These are phyloP conservation scores for Amphimallon solstitiale DNA, from an alignment of 2,888 invertebrate species.

Conservation along the genomic window DNA sequence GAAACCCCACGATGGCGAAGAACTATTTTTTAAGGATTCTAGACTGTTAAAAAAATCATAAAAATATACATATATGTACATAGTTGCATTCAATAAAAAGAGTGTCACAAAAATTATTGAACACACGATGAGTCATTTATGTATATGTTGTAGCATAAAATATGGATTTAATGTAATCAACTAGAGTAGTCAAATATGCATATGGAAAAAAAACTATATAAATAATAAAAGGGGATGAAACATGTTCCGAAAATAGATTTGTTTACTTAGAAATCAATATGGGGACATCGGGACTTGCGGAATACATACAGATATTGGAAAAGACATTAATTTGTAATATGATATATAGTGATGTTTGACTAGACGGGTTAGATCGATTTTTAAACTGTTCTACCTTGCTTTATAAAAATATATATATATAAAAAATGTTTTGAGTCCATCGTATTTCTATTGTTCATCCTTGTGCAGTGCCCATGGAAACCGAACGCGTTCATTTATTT, in stretches of 20 bases:
- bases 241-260: conserved; percentile 22
- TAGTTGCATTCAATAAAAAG: not conserved
- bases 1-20: conserved; percentile 53
- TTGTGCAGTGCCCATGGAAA: too few relatives aligned
- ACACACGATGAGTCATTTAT: too few relatives aligned
- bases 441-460: too few relatives aligned
- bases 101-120: too few relatives aligned
- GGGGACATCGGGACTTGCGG: conserved; percentile 12
- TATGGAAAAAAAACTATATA: conserved; percentile 6
- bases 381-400: conserved; percentile 7
- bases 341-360: conserved; percentile 19
- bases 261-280: conserved; percentile 30
- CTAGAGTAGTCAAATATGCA: not conserved
- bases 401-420: not conserved
- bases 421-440: too few relatives aligned
- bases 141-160: too few relatives aligned
- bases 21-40: conserved; percentile 52
- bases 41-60: conserved; percentile 14
- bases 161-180: conserved; percentile 6
- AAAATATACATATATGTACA: not conserved
- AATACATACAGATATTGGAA: conserved; percentile 2
- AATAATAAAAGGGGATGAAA: conserved; percentile 24
- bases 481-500: too few relatives aligned
- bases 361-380: conserved; percentile 11
- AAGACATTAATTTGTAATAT: conserved; percentile 31